Conservation (phyloP, 53 echinoderm and acorn worm species). For the Holothuria scabra region DNA sequence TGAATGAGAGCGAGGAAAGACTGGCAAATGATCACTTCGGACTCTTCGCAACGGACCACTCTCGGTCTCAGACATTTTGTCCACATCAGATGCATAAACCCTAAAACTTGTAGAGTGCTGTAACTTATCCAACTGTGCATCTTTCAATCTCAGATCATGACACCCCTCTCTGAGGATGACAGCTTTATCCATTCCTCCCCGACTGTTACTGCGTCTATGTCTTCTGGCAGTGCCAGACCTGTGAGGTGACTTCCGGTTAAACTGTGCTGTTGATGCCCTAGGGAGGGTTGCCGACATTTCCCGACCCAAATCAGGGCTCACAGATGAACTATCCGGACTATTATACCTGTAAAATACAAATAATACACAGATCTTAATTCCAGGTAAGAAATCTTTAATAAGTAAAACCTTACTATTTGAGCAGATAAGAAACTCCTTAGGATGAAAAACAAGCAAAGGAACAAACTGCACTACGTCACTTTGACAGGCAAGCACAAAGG, state of each 20-base stretch:
- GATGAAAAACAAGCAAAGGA: too few relatives aligned
- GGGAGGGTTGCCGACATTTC: conserved; percentile 68
- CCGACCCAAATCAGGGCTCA: conserved; percentile 75
- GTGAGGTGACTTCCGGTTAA: conserved; percentile 58
- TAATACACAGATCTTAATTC: background rate
- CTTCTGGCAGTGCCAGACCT: conserved; percentile 66
- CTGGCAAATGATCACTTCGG: conserved; percentile 38
- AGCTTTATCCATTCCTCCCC: conserved; percentile 75
- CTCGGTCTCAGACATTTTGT: conserved; percentile 50
- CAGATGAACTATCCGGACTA: conserved; percentile 78
- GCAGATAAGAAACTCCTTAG: too few relatives aligned
- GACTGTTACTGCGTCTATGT: conserved; percentile 92
- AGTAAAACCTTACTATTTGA: too few relatives aligned
- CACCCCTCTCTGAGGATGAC: conserved; percentile 51
- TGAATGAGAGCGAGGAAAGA: conserved; percentile 52
- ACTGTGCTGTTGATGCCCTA: conserved; percentile 52
- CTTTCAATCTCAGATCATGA: background rate
- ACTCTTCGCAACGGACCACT: conserved; percentile 35
- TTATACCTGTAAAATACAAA: conserved; percentile 65
- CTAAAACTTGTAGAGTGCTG: conserved; percentile 57
- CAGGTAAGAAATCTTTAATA: too few relatives aligned
- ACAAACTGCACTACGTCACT: too few relatives aligned
- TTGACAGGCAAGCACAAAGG: too few relatives aligned
- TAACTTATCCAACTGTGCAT: conserved; percentile 40
- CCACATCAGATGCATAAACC: conserved; percentile 61